Conservation (phyloP, 2,888 invertebrate genomes). For the Philopedon plagiatum region DNA sequence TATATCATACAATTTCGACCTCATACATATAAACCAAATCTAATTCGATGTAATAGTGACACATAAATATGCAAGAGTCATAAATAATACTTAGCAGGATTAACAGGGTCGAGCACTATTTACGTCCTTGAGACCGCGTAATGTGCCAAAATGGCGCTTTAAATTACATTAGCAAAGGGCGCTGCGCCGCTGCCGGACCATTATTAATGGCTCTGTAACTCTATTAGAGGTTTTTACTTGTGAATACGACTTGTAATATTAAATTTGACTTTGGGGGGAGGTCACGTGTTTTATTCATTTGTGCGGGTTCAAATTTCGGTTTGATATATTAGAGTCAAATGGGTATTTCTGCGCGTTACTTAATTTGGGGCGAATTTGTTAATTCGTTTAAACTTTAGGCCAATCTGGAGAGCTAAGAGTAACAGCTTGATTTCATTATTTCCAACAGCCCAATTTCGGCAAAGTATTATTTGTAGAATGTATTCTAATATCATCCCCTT, state of each 20-base stretch:
- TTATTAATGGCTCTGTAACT: slow-evolving; percentile 49
- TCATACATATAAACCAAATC: slow-evolving; percentile 12
- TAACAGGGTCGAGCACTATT: slow-evolving; percentile 59
- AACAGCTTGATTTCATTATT: too few species aligned
- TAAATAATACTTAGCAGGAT: slow-evolving; percentile 66
- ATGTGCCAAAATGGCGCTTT: slow-evolving; percentile 60
- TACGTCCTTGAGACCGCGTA: slow-evolving; percentile 59
- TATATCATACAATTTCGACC: background rate
- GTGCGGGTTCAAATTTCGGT: slow-evolving; percentile 21
- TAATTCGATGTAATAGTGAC: slow-evolving; percentile 27
- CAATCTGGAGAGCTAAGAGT: too few species aligned
- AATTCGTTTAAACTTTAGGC: background rate
- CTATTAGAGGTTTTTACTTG: slow-evolving; percentile 50
- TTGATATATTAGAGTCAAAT: background rate
- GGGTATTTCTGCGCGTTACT: background rate
- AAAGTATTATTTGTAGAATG: too few species aligned
- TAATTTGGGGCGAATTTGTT: background rate
- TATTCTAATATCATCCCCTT: too few species aligned
- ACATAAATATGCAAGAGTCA: slow-evolving; percentile 55
- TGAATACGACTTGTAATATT: slow-evolving; percentile 25
- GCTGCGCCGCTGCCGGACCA: slow-evolving; percentile 31
- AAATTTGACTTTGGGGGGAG: slow-evolving; percentile 34
- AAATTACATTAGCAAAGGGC: slow-evolving; percentile 58
- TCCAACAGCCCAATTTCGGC: too few species aligned
- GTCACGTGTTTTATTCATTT: slow-evolving; percentile 38